These are phyloP conservation scores for Aspidapion aeneum DNA, from an alignment of 2,888 invertebrate genomes.

Conservation along the genomic window DNA sequence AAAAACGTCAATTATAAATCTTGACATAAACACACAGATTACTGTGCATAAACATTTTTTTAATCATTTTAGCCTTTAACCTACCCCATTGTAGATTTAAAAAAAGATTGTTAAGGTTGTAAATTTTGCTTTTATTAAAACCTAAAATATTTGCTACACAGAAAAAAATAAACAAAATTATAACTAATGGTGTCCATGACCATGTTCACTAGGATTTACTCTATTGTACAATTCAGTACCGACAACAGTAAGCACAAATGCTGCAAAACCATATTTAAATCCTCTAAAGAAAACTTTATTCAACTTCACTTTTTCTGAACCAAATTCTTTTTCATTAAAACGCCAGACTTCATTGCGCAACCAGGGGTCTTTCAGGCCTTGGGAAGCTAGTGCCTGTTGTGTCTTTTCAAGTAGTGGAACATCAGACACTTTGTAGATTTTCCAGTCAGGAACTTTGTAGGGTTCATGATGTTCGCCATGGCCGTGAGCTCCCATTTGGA, in stretches of 20 bases:
- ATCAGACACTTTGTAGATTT: constrained; percentile 69
- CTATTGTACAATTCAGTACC: constrained; percentile 41
- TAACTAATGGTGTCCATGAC: constrained; percentile 37
- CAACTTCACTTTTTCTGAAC: constrained; percentile 50
- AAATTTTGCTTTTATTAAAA: background rate
- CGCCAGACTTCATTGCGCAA: constrained; percentile 86
- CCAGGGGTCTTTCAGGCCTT: constrained; percentile 84
- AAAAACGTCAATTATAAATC: too few species aligned
- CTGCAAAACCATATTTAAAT: constrained; percentile 59
- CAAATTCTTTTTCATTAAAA: constrained; percentile 59
- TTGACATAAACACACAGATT: too few species aligned
- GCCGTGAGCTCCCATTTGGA: constrained; percentile 50
- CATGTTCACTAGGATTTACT: constrained; percentile 45
- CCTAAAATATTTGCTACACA: background rate
- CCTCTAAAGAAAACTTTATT: constrained; percentile 59
- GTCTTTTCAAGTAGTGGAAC: constrained; percentile 62
- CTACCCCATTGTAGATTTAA: too few species aligned
- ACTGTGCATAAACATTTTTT: too few species aligned
- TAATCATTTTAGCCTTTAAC: too few species aligned
- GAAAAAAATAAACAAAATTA: background rate
- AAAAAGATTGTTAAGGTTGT: too few species aligned
- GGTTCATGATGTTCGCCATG: constrained; percentile 55
- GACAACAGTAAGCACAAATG: constrained; percentile 55
- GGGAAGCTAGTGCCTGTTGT: constrained; percentile 60
- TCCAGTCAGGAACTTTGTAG: constrained; percentile 67